Evolutionary conservation across 2,113 vertebrate genomes (phyloP), one percentile per base, ranked within the genome.

Genomic region (Paraplagusia blochii): DNA sequence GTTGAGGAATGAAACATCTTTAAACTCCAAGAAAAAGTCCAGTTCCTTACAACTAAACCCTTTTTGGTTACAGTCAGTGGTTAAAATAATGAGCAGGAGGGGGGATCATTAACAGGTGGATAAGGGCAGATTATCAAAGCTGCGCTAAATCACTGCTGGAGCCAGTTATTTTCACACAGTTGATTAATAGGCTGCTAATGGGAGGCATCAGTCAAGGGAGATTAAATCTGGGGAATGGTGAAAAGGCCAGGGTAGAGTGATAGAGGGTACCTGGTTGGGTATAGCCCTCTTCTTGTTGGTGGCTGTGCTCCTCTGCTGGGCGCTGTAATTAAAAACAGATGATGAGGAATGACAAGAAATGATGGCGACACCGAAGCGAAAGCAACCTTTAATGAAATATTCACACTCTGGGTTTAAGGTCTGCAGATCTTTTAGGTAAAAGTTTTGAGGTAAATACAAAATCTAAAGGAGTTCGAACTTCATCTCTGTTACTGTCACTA

Each of bases 271-370:
- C 96, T 98, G 96, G 58, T 98, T 98, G 0, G 95, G 94, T 51
- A 96, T 86, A 35, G 94, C 92, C 47, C 95, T 90, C 78, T 98
- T 98, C 92, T 98, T 98, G 88, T 95, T 95, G 5, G 90, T 83
- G 49, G 94, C 93, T 0, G 92, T 93, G 86, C 82, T 97, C 80
- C 95, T 89, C 82, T 98, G 96, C 83, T 98, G 96, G 1, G 96
- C 96, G 2, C 95, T 98, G 89, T 11, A 42, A 45, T 63, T 22
- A 72, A 46, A 83, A 1, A 67, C 39, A 66, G 4, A 44, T 0
- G 10, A 1, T 45, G 10, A 58, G 15, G 53, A 42, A 47, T 66
- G 22, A 69, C 1, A 36, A 53, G 17, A 12, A 48, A 42, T 53
- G 16, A 1, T 11, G 17, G 62, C 39, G 15, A 55, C 18, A 43